phyloP scores from a whole-genome alignment of 2,888 invertebrate genomes.

The Rhynchonema sp. region DNA sequence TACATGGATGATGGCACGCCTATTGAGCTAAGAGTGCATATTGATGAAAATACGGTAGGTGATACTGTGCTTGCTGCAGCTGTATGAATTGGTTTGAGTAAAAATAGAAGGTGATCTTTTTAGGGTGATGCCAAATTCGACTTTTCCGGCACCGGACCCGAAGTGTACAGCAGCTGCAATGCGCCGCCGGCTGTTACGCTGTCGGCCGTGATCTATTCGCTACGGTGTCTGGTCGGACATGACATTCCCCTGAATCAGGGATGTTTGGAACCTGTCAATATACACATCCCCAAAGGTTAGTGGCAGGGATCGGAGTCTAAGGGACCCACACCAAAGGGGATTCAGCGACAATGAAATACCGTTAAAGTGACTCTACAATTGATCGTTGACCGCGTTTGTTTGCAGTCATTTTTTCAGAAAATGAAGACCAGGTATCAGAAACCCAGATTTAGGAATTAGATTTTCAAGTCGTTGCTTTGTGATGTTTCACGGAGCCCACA shows the following conservation, averaged over 20 bases:
- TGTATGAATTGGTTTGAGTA: too few relatives aligned
- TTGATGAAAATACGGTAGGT: slow-evolving; percentile 46
- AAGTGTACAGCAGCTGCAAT: slow-evolving; percentile 92
- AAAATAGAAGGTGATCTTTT: too few relatives aligned
- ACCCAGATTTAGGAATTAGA: too few relatives aligned
- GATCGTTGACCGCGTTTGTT: too few relatives aligned
- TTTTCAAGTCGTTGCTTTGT: too few relatives aligned
- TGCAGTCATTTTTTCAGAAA: too few relatives aligned
- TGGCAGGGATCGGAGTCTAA: neutral
- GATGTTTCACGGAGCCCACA: too few relatives aligned
- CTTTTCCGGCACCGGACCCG: slow-evolving; percentile 62
- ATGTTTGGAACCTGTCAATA: slow-evolving; percentile 61
- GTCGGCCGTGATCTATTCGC: slow-evolving; percentile 87
- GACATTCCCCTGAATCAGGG: slow-evolving; percentile 95
- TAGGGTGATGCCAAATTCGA: slow-evolving; percentile 36
- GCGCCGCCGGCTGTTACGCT: slow-evolving; percentile 77
- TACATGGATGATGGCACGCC: slow-evolving; percentile 84
- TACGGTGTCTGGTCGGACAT: slow-evolving; percentile 87
- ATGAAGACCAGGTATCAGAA: too few relatives aligned
- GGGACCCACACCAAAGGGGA: neutral
- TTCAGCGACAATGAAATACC: neutral
- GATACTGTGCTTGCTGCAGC: too few relatives aligned
- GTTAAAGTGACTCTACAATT: too few relatives aligned
- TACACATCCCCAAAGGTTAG: slow-evolving; percentile 4
- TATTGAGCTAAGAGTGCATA: slow-evolving; percentile 54